Evolutionary conservation across 2,888 invertebrate genomes (phyloP).

Genomic region (Tubulanus polymorphus): DNA sequence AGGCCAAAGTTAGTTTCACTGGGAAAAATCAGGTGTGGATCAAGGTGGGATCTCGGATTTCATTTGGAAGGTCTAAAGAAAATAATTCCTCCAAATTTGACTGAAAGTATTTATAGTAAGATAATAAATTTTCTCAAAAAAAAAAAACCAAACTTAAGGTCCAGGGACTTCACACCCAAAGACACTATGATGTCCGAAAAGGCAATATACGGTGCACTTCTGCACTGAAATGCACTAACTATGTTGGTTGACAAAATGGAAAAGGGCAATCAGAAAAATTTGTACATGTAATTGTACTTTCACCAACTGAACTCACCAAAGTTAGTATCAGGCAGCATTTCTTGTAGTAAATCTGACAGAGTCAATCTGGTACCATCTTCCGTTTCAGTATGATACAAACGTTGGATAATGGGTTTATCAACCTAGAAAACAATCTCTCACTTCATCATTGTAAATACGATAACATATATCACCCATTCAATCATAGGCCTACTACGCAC

Average conservation of each 20-base stretch:
- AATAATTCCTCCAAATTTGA: no score
- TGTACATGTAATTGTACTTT: conserved; percentile 15
- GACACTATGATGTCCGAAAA: neutral
- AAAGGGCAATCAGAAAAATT: no score
- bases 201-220: neutral
- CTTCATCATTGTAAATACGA: no score
- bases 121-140: no score
- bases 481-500: conserved; percentile 22
- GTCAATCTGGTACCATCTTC: conserved; percentile 71
- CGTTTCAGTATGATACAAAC: conserved; percentile 70
- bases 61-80: no score
- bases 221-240: conserved; percentile 13
- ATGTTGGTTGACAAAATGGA: no score
- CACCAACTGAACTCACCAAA: conserved; percentile 20
- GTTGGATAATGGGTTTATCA: conserved; percentile 70
- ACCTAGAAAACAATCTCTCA: conserved; percentile 22
- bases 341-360: conserved; percentile 65
- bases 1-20: neutral
- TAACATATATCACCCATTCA: no score
- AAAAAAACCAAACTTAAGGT: no score
- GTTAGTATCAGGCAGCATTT: conserved; percentile 29
- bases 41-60: no score
- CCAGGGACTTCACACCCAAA: neutral
- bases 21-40: neutral
- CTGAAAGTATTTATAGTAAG: no score